Base-by-base conservation (phyloP, 2,113 vertebrate species). In the Elgaria multicarinata region DNA sequence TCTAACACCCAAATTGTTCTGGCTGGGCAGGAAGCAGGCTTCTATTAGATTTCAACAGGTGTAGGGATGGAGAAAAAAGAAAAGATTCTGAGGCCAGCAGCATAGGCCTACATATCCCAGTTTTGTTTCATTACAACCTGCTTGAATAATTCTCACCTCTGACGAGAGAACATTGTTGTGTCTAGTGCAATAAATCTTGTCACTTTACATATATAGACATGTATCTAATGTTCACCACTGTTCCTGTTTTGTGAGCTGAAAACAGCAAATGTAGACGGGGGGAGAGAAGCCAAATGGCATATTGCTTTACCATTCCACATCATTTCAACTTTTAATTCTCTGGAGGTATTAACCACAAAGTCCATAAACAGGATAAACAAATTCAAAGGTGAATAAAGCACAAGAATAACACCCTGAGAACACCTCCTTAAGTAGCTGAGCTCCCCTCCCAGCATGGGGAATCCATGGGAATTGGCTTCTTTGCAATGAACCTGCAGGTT, bases 271-370 rank as follows among this genome's bases (percentile, higher is more conserved):
- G 39, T 1, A 26, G 55, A 72, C 75, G 81, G 58, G 9, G 44
- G 83, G 85, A 93, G 90, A 87, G 85, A 62, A 77, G 24, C 13
- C 94, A 93, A 95, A 91, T 94, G 91, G 75, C 67, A 94, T 93
- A 89, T 90, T 95, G 92, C 71, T 91, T 93, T 94, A 62, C 92
- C 93, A 95, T 89, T 77, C 74, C 55, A 74, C 39, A 85, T 0
- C 86, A 55, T 94, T 67, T 44, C 82, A 91, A 53, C 91, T 95
- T 93, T 82, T 14, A 94, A 72, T n/a, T 94, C 94, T 85, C 82
- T 88, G 64, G 55, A 94, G 26, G 83, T 42, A 86, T 92, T 91
- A 92, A 90, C 33, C 44, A 66, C 75, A 90, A 39, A 96, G 36
- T 46, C 75, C 86, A 71, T 90, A 91, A 92, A 77, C 39, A 91